These are phyloP conservation scores for Indri indri DNA, from an alignment of 2,113 vertebrate genomes.

Conservation along the genomic window DNA sequence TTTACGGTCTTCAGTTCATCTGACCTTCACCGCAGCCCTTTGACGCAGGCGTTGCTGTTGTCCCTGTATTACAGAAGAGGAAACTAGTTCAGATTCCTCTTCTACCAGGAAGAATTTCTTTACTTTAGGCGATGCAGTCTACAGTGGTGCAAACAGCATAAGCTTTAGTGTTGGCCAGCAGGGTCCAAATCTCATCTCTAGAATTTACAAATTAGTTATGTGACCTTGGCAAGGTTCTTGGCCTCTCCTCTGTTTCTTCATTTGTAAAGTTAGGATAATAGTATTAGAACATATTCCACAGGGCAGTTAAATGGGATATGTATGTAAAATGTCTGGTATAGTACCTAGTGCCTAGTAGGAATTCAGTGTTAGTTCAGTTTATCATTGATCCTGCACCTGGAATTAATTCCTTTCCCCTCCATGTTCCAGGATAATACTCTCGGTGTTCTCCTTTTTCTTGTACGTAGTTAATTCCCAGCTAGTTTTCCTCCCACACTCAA, in stretches of 20 bases:
- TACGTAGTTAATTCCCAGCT: background rate
- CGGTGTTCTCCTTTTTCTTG: background rate
- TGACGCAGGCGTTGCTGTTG: background rate
- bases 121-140: background rate
- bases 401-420: background rate
- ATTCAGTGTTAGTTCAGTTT: background rate
- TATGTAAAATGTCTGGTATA: background rate
- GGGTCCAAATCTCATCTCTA: background rate
- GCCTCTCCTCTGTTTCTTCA: background rate
- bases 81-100: background rate
- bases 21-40: background rate
- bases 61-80: background rate
- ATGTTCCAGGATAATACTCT: background rate
- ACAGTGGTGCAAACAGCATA: background rate
- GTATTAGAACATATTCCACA: background rate
- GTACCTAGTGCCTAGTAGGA: background rate
- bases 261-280: background rate
- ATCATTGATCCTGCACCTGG: background rate
- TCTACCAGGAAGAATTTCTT: slow-evolving; percentile 18
- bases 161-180: background rate
- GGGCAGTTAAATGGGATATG: background rate
- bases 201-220: background rate
- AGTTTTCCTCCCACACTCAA: background rate
- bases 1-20: background rate
- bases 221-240: background rate